Conservation (phyloP, 2,797 vertebrate genomes). For the Rhinogobio ventralis region DNA sequence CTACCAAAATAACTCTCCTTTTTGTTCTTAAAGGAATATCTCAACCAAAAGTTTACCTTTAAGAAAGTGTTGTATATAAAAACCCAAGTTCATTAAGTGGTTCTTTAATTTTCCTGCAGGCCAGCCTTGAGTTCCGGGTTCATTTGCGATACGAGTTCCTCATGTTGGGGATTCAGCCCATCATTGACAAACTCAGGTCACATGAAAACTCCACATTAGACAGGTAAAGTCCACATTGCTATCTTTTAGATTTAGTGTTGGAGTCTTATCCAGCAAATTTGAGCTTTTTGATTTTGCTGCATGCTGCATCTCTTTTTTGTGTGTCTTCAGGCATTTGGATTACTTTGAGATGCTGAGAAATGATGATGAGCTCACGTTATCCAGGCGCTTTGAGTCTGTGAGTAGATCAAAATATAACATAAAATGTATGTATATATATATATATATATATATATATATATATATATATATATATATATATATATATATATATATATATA, state of each 20-base stretch:
- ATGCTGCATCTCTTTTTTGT: neutral
- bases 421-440: too few relatives aligned
- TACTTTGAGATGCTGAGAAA: conserved; percentile 99
- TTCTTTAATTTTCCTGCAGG: conserved; percentile 72
- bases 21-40: neutral
- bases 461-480: too few relatives aligned
- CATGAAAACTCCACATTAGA: conserved; percentile 98
- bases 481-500: too few relatives aligned
- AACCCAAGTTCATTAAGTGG: neutral
- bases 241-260: neutral
- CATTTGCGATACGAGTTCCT: conserved; percentile 98
- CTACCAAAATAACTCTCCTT: neutral
- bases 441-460: too few relatives aligned
- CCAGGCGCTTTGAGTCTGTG: conserved; percentile 95
- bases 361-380: conserved; percentile 95
- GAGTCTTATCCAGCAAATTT: neutral
- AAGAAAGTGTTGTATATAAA: conserved; percentile 17
- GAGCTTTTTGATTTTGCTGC: neutral
- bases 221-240: conserved; percentile 78
- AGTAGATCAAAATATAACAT: conserved; percentile 8
- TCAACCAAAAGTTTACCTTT: neutral
- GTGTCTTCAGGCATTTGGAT: conserved; percentile 89
- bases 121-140: conserved; percentile 96
- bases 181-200: conserved; percentile 95
- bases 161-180: conserved; percentile 97